A percentile compares a stretch with the other conserved stretches of the same genome.
Evolutionary conservation across 2,113 vertebrate species (phyloP).

Genomic region (Coracopsis vasa): DNA sequence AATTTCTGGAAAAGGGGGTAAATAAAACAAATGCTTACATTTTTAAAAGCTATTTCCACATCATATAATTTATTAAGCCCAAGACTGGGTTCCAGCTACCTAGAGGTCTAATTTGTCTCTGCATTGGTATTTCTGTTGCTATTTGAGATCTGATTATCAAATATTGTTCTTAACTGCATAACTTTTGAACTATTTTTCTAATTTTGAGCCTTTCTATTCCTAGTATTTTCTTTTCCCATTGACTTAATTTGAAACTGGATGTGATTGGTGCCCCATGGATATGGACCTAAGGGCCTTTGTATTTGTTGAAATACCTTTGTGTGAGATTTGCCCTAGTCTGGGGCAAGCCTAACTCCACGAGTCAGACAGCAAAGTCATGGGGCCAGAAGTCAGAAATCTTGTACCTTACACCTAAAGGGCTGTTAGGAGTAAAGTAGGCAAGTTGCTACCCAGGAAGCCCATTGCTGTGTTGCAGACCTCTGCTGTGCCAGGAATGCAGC

Average conservation of each 20-base stretch:
- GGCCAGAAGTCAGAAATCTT: background rate
- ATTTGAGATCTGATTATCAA: background rate
- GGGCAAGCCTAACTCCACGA: background rate
- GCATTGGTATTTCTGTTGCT: background rate
- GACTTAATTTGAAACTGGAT: background rate
- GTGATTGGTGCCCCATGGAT: background rate
- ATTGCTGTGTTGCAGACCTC: background rate
- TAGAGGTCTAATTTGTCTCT: background rate
- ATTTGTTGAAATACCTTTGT: background rate
- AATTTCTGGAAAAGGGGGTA: background rate
- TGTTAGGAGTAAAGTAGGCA: background rate
- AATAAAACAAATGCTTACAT: background rate
- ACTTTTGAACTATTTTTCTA: background rate
- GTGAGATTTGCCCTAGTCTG: background rate
- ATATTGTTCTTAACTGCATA: background rate
- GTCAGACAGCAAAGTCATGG: background rate
- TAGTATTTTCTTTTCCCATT: background rate
- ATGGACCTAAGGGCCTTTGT: background rate
- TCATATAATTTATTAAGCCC: background rate
- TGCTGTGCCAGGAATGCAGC: background rate
- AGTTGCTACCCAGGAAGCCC: background rate
- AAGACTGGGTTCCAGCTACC: background rate
- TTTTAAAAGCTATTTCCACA: background rate
- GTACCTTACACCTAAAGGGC: background rate
- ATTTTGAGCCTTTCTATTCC: background rate